Evolutionary conservation across 2,113 vertebrate species (phyloP).

Genomic region (Pungitius pungitius): DNA sequence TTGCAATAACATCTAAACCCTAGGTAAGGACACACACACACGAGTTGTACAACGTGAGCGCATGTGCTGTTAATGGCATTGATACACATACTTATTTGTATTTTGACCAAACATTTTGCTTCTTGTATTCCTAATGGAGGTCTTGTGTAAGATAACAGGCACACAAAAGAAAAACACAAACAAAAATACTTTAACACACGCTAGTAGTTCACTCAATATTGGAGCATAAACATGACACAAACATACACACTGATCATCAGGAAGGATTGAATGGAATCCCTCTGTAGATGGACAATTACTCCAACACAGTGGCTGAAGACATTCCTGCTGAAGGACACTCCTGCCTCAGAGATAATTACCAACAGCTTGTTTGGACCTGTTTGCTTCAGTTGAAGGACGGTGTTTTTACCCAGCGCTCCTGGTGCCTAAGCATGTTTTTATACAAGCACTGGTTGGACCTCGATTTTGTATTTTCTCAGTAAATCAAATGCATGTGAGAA

Average conservation of each 20-base stretch:
- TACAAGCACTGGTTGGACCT: background rate
- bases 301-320: conserved; percentile 9
- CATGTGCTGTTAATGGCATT: too few species aligned
- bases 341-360: background rate
- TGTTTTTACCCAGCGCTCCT: background rate
- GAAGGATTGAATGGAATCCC: conserved; percentile 33
- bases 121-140: conserved; percentile 35
- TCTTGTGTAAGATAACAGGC: conserved; percentile 21
- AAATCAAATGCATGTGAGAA: background rate
- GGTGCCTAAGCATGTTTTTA: background rate
- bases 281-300: conserved; percentile 21
- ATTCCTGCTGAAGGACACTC: too few species aligned
- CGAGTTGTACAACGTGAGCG: background rate
- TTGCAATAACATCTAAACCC: conserved; percentile 59
- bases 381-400: conserved; percentile 10
- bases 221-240: conserved; percentile 18
- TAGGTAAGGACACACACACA: background rate
- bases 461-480: background rate
- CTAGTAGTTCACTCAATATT: conserved; percentile 19
- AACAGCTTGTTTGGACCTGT: conserved; percentile 12
- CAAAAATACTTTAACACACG: conserved; percentile 10
- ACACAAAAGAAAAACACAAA: background rate
- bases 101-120: conserved; percentile 8
- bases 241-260: conserved; percentile 50
- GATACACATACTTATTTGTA: too few species aligned